These are phyloP conservation scores for Pteria penguin DNA, from an alignment of 2,888 invertebrate species.

Conservation along the genomic window DNA sequence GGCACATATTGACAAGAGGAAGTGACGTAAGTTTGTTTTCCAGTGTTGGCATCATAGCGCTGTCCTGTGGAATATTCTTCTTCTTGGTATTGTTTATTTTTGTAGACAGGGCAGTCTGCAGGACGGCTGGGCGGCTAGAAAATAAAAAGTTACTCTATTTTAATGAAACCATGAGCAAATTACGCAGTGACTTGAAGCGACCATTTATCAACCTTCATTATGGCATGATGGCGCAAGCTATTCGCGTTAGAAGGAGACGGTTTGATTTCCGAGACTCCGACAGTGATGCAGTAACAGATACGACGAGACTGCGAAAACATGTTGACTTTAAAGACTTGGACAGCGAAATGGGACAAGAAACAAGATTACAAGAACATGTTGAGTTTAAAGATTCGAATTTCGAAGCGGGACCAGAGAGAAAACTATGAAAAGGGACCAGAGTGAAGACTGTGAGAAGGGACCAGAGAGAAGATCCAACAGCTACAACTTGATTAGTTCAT, in stretches of 20 bases:
- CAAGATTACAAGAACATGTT: no score
- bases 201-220: neutral
- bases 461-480: no score
- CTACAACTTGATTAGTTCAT: no score
- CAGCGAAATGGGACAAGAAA: no score
- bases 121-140: neutral
- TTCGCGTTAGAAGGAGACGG: neutral
- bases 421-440: no score
- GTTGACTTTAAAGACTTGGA: no score
- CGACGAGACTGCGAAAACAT: no score
- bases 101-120: neutral
- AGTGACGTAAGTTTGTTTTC: neutral
- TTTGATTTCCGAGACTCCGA: neutral
- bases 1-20: neutral
- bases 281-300: no score
- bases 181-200: neutral
- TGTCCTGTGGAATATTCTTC: neutral
- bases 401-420: no score
- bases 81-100: neutral
- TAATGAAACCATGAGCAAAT: neutral
- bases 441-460: no score
- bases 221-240: neutral
- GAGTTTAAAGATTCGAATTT: no score
- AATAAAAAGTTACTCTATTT: neutral
- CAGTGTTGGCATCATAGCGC: neutral